Conservation (phyloP, 2,888 invertebrate species). For the Dryocosmus kuriphilus region DNA sequence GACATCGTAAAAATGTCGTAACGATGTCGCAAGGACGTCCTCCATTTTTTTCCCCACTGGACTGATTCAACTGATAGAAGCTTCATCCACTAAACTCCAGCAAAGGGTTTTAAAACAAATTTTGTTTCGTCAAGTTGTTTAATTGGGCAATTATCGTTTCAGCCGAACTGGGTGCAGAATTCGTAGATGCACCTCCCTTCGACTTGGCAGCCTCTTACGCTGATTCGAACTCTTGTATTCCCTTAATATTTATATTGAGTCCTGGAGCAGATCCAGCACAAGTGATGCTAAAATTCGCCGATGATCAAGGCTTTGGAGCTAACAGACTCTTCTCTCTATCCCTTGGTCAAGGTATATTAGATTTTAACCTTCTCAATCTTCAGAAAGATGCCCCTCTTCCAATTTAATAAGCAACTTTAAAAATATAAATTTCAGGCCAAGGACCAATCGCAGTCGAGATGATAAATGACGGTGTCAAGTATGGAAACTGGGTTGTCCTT, state of each 20-base stretch:
- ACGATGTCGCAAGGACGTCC: no score
- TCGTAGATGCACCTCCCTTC: constrained; percentile 94
- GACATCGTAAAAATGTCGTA: no score
- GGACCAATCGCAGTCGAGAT: constrained; percentile 92
- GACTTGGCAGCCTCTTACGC: constrained; percentile 90
- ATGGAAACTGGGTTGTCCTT: constrained; percentile 95
- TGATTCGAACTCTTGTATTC: constrained; percentile 93
- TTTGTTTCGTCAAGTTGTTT: background rate
- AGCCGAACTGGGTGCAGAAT: constrained; percentile 87
- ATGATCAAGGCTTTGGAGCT: constrained; percentile 91
- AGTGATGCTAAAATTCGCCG: constrained; percentile 92
- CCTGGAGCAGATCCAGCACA: constrained; percentile 97
- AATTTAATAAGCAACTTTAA: no score
- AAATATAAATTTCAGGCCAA: constrained; percentile 81
- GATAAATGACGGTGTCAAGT: constrained; percentile 89
- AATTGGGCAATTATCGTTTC: constrained; percentile 47
- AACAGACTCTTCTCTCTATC: constrained; percentile 89
- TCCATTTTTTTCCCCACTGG: no score
- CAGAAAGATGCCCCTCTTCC: background rate
- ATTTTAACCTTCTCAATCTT: no score
- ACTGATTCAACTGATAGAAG: no score
- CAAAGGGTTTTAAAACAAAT: background rate
- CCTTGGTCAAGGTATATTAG: constrained; percentile 85
- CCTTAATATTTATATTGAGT: constrained; percentile 93
- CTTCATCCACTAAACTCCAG: no score